Percentiles rank a stretch among this genome's conserved stretches.
Conservation (phyloP, 1,140 invertebrate species). For the Pogonomyrmex barbatus region DNA sequence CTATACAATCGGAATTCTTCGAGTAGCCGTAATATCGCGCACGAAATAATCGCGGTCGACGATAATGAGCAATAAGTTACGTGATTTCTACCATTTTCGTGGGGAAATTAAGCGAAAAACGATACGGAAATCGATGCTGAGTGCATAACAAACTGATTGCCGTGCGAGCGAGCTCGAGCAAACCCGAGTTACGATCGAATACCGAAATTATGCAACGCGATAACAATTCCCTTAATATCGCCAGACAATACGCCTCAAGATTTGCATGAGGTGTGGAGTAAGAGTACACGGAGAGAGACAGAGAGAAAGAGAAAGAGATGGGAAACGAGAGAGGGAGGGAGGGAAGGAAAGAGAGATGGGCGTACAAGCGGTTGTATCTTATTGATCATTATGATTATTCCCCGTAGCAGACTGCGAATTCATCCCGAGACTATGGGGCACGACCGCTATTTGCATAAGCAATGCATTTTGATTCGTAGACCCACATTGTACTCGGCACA, state of each 20-base stretch:
- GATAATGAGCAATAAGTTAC: neutral
- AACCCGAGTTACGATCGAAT: constrained; percentile 64
- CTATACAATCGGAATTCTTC: neutral
- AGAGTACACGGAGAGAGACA: constrained; percentile 11
- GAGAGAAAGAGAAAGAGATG: neutral
- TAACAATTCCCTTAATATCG: constrained; percentile 75
- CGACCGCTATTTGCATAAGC: constrained; percentile 84
- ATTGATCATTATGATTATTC: constrained; percentile 83
- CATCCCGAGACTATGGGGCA: constrained; percentile 75
- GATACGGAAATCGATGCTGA: constrained; percentile 64
- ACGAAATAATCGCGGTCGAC: constrained; percentile 1
- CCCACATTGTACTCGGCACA: constrained; percentile 77
- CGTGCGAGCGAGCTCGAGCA: constrained; percentile 26
- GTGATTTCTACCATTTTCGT: constrained; percentile 17
- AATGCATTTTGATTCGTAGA: constrained; percentile 85
- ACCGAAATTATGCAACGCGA: constrained; percentile 76
- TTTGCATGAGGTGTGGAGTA: constrained; percentile 69
- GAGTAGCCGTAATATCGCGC: neutral
- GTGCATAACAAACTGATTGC: constrained; percentile 51
- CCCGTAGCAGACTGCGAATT: constrained; percentile 76
- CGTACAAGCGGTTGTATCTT: constrained; percentile 77
- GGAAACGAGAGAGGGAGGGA: neutral
- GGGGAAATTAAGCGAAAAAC: constrained; percentile 48
- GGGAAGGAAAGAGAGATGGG: constrained; percentile 9
- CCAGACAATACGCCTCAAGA: constrained; percentile 75